These are phyloP conservation scores for Teleiodes luculella DNA, from an alignment of 2,888 invertebrate species.

Conservation along the genomic window DNA sequence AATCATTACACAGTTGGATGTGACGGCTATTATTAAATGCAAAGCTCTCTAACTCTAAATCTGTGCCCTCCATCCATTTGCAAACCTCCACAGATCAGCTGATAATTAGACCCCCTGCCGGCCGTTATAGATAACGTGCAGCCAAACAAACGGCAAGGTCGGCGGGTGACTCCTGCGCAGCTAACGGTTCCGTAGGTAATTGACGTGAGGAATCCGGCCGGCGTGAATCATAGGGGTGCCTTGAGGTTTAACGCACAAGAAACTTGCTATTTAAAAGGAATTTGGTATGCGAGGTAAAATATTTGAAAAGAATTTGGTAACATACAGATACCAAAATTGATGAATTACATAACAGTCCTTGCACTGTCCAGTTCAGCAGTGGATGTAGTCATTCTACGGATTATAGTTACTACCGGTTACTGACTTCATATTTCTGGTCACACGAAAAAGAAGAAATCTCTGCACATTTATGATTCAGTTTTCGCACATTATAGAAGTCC, in stretches of 20 bases:
- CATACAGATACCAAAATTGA: too few species aligned
- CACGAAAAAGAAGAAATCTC: too few species aligned
- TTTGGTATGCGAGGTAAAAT: too few species aligned
- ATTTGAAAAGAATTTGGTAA: too few species aligned
- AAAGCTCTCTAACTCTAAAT: neutral
- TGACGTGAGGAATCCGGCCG: slow-evolving; percentile 31
- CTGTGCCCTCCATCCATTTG: neutral
- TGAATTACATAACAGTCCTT: too few species aligned
- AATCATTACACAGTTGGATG: too few species aligned
- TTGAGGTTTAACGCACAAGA: slow-evolving; percentile 4
- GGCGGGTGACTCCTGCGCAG: slow-evolving; percentile 19
- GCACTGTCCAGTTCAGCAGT: too few species aligned
- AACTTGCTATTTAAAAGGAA: neutral
- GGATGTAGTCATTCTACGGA: too few species aligned
- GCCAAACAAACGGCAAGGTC: slow-evolving; percentile 11
- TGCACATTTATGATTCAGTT: too few species aligned
- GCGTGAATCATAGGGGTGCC: slow-evolving; percentile 23
- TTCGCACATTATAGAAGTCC: too few species aligned
- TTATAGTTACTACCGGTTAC: too few species aligned
- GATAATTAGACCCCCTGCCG: neutral
- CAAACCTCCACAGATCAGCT: neutral
- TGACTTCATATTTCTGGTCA: too few species aligned
- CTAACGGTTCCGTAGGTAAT: slow-evolving; percentile 38
- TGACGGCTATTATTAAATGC: neutral
- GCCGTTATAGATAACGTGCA: neutral